Percentiles rank a stretch among this genome's conserved stretches.
Evolutionary conservation across 2,797 vertebrate genomes (phyloP).

Genomic region (Cyclopterus lumpus): DNA sequence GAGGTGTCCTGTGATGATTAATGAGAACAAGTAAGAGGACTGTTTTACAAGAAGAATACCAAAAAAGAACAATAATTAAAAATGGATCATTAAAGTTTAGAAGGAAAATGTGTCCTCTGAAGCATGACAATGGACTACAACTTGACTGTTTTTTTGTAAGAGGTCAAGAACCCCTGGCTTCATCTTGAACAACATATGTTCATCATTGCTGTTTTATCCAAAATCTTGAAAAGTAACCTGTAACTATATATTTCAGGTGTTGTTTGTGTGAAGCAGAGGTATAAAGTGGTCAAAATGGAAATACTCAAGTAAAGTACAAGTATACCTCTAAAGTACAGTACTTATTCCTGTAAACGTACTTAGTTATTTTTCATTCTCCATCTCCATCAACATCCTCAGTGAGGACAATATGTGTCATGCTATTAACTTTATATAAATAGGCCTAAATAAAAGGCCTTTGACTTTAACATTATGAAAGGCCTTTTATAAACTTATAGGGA

Average conservation of each 20-base stretch:
- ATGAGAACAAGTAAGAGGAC: not conserved
- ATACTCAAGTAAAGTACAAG: not conserved
- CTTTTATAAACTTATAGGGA: constrained; percentile 12
- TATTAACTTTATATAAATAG: constrained; percentile 29
- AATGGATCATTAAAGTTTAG: not conserved
- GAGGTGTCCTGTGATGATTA: no score
- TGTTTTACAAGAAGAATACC: not conserved
- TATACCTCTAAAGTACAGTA: not conserved
- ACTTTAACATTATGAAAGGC: constrained; percentile 8
- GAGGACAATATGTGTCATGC: constrained; percentile 28
- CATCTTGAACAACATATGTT: not conserved
- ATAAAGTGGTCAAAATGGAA: not conserved
- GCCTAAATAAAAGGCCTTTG: constrained; percentile 8
- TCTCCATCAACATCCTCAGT: constrained; percentile 31
- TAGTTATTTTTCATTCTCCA: not conserved
- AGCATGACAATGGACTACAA: not conserved
- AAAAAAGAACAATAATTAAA: not conserved
- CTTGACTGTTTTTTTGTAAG: not conserved
- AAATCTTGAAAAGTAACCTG: not conserved
- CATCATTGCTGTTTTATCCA: not conserved
- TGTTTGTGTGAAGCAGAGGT: not conserved
- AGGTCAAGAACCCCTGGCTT: not conserved
- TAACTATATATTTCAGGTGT: not conserved
- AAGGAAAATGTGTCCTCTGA: not conserved
- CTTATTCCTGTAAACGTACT: not conserved